Base-by-base conservation (phyloP, 2,797 vertebrate species). In the Leuciscus waleckii region DNA sequence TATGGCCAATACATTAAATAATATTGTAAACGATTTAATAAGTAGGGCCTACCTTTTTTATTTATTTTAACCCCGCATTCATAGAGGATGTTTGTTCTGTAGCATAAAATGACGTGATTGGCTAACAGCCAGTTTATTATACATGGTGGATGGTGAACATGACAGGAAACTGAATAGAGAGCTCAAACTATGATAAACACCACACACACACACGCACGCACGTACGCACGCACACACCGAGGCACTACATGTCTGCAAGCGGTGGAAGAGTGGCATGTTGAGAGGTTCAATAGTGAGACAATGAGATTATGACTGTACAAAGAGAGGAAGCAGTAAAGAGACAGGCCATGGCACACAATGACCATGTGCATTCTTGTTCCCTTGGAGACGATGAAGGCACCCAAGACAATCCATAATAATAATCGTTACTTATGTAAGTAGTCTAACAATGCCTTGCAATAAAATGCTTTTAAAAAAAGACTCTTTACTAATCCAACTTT, bases 121-220 rank as follows among this genome's bases (percentile, higher is more conserved):
- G 87, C 61, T 87, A 77, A 87, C 82, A 10, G 79, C 54, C 46
- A 74, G 43, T 69, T 88, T 37, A 89, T 92, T 89, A 90, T 70
- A 37, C 79, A 0, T n/a, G 7, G 26, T 87, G 88, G 88, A 85
- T 85, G 70, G 29, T 76, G 67, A 37, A 87, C 61, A 71, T 41
- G 80, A 89, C 88, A 85, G 81, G 68, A 73, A 65, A 82, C 46
- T 61, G 58, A 49, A 84, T 49, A 56, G 26, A 84, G 71, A 84
- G 61, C 79, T 82, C 81, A 70, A 73, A 46, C 61, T 21, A 74
- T 16, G 41, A 80, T 74, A 80, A 73, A 79, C 77, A 61, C 21
- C 14, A 26, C 37, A 61, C 29, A 75, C 29, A 75, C 13, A 11
- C 23, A 21, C 21, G n/a, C 10, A 74, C 51, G 1, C 49, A 19